Base-by-base conservation (phyloP, 2,113 vertebrate species). In the Camelus bactrianus region DNA sequence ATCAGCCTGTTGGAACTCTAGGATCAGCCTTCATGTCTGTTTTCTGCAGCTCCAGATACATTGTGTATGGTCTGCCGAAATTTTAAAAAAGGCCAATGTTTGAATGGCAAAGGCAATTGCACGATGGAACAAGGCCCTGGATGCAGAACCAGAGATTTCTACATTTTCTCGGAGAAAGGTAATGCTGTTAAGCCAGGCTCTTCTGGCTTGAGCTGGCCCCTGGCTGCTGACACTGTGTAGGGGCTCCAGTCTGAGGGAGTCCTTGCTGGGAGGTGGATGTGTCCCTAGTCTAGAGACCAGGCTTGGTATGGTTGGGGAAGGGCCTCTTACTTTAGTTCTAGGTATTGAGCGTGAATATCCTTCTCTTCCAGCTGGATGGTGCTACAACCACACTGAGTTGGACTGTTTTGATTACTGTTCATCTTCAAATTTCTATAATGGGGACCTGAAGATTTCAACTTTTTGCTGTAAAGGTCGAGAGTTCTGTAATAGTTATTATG, bases 91-190 rank as follows among this genome's bases (percentile, higher is more conserved):
- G 94, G 94, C 26, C 65, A 42, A 14, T 95, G 94, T 73, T 30
- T 92, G 35, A n/a, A 20, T 4, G 65, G 58, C 20, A 75, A 73
- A 52, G 32, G 67, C 67, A 75, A 50, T 10, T 95, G 94, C 5
- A 82, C 67, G 58, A 50, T 92, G 89, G 38, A 88, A 2, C 89
- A 92, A 80, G 89, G 94, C 24, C 75, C 82, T 5, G 94, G 94
- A 65, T 95, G 94, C 89, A 79, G 81, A 85, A 91, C 81, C 81
- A 79, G 46, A 38, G 85, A 94, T 64, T 82, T 82, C 93, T 94
- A 67, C 93, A 12, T 90, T 67, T 89, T 58, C 67, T 22, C 1
- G 5, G 28, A 30, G 1, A 58, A 13, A 83, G 79, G 93, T 94
- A 89, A 89, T 67, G 32, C 4, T 35, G 8, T 4, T 12, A 50